A percentile compares a stretch with the other conserved stretches of the same genome.
Evolutionary conservation across 2,797 vertebrate species (phyloP).

Genomic region (Sebastes ruberrimus): DNA sequence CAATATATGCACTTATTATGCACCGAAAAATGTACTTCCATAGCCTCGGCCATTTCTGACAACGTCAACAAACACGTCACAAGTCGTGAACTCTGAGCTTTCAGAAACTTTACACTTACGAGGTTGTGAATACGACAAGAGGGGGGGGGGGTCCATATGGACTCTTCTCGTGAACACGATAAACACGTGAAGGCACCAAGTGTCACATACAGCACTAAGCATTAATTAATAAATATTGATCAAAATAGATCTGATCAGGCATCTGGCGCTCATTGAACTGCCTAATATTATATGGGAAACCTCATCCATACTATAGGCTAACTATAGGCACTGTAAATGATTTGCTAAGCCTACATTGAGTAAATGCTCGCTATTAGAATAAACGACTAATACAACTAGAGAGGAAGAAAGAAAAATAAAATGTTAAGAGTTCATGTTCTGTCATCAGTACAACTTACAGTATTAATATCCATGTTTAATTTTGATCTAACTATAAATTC

Average conservation of each 20-base stretch:
- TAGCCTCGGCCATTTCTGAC: too few species aligned
- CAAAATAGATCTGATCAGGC: background rate
- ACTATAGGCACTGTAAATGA: background rate
- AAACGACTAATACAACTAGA: background rate
- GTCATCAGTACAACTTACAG: background rate
- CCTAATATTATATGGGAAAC: background rate
- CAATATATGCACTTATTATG: too few species aligned
- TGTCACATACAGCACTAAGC: background rate
- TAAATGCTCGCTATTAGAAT: background rate
- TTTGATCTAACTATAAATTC: slow-evolving; percentile 1
- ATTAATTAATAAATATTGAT: background rate
- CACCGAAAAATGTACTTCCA: too few species aligned
- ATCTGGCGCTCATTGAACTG: background rate
- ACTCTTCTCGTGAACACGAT: too few species aligned
- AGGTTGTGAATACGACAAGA: too few species aligned
- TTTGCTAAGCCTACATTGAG: background rate
- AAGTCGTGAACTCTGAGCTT: too few species aligned
- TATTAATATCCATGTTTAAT: background rate
- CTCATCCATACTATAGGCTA: background rate
- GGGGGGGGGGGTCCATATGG: too few species aligned
- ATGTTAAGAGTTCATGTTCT: background rate
- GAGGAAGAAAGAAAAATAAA: background rate
- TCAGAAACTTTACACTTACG: too few species aligned
- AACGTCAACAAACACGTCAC: too few species aligned
- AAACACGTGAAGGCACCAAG: too few species aligned